Evolutionary conservation across 2,113 vertebrate species (phyloP).

Genomic region (Carollia perspicillata): DNA sequence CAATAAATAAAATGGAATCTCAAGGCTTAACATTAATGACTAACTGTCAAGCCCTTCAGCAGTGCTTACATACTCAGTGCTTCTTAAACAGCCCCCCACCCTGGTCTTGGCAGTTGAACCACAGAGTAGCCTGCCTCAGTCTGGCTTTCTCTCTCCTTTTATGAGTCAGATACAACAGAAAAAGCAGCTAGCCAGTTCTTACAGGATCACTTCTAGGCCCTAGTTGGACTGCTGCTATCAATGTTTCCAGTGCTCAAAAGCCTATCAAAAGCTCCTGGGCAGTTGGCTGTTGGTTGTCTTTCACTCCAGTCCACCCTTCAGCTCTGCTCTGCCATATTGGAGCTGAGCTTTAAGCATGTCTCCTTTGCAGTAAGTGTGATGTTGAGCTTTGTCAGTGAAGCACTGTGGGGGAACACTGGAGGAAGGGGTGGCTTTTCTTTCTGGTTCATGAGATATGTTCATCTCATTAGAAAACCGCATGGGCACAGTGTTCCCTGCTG

Average conservation of each 20-base stretch:
- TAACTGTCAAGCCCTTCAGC: background rate
- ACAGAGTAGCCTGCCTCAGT: background rate
- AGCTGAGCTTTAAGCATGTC: background rate
- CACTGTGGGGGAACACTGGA: background rate
- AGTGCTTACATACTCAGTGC: too few species aligned
- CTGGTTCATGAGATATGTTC: background rate
- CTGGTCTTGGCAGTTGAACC: background rate
- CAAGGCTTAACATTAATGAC: background rate
- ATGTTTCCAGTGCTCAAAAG: background rate
- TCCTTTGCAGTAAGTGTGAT: background rate
- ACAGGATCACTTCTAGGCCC: background rate
- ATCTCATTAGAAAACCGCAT: background rate
- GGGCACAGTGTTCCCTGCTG: background rate
- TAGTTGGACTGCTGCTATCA: background rate
- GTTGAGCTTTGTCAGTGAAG: background rate
- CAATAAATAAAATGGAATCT: background rate
- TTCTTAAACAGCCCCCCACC: background rate
- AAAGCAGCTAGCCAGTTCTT: background rate
- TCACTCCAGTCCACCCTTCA: background rate
- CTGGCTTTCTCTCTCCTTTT: background rate
- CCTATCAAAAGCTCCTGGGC: background rate
- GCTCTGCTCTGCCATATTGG: background rate
- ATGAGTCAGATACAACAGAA: background rate
- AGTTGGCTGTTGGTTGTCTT: background rate
- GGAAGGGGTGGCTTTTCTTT: background rate